Conservation (phyloP, 1,140 invertebrate species). For the Sinella curviseta region DNA sequence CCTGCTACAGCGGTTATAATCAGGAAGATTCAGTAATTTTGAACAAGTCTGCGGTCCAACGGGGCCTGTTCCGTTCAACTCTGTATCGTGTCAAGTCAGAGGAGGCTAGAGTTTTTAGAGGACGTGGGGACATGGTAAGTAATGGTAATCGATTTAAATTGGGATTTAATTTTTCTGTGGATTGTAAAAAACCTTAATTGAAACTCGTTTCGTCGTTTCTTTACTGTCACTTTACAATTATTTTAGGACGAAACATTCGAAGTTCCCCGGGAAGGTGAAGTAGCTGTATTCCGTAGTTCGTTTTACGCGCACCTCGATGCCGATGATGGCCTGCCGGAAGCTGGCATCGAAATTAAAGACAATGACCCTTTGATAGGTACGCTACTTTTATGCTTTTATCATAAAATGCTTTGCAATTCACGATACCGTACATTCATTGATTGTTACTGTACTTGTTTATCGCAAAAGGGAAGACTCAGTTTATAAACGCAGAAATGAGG, state of each 20-base stretch:
- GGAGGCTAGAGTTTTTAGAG: conserved; percentile 86
- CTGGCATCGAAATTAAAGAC: conserved; percentile 19
- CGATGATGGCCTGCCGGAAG: conserved; percentile 37
- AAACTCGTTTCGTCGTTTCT: no score
- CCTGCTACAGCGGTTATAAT: conserved; percentile 98
- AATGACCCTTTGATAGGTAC: conserved; percentile 30
- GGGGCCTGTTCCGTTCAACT: conserved; percentile 97
- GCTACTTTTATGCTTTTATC: no score
- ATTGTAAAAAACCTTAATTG: no score
- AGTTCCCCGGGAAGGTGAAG: not conserved
- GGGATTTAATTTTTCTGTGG: not conserved
- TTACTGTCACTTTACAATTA: not conserved
- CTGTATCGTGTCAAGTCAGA: conserved; percentile 98
- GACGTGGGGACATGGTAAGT: conserved; percentile 68
- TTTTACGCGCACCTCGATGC: conserved; percentile 26
- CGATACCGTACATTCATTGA: no score
- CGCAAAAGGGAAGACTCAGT: conserved; percentile 25
- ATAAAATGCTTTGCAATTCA: not conserved
- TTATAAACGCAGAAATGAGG: not conserved
- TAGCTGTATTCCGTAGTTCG: not conserved
- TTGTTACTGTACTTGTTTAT: no score
- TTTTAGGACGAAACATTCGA: conserved; percentile 30
- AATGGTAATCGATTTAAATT: no score
- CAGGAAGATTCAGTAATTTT: conserved; percentile 98
- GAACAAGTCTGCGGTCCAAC: conserved; percentile 93